Base-by-base conservation (phyloP, 2,797 vertebrate genomes). In the Halcyon leucocephala region DNA sequence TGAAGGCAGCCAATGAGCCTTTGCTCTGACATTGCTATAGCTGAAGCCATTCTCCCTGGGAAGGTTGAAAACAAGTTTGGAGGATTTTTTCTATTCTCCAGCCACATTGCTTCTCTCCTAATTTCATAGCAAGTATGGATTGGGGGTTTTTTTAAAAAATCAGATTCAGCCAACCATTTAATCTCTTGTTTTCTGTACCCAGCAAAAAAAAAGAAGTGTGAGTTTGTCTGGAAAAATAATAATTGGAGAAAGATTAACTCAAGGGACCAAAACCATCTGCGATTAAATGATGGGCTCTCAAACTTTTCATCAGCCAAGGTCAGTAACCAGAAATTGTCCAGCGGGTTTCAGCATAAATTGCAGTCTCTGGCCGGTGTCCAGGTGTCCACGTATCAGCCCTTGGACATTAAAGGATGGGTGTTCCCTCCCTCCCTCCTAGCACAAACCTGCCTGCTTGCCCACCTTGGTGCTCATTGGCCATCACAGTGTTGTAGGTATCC, bases 11-110 rank as follows among this genome's bases (percentile, higher is more conserved):
- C 55, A 55, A 67, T 8, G 18, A 17, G 72, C 76, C 85, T 86
- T 90, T 85, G 60, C 82, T 87, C 64, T 92, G 89, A 55, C 41
- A 35, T 91, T 85, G 85, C 44, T 55, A 3, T 8, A 21, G 71
- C 95, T 73, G 82, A 46, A 89, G 78, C 46, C 39, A 25, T 60
- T 78, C 86, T 95, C 78, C n/a, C 19, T 51, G 54, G 72, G 42
- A 87, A 93, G 37, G 48, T 89, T 86, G 46, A 86, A 92, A 91
- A 58, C 55, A 87, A 84, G 60, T 76, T 46, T 90, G 62, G 86
- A 90, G 25, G 25, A 13, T 28, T 51, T 51, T 51, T 51, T 51
- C 26, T 28, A 51, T 15, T 51, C 49, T 51, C 49, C 49, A 51
- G 49, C 49, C 49, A 51, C 49, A 15, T 51, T 51, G 49, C 25